Evolutionary conservation across 2,888 invertebrate genomes (phyloP).

Genomic region (Nasonia oneida): DNA sequence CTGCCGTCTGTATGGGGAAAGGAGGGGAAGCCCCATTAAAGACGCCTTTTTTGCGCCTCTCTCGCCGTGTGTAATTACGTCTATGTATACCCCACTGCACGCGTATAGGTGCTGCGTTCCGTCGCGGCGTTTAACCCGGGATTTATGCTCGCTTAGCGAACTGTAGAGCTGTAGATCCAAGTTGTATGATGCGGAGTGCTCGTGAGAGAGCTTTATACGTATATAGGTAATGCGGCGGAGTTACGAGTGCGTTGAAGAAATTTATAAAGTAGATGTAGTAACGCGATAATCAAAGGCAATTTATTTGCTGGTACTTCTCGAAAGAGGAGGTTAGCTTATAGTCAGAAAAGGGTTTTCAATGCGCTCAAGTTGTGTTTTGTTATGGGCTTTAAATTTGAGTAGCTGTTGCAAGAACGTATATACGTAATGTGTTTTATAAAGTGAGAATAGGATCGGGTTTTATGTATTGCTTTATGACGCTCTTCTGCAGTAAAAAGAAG

Average conservation of each 20-base stretch:
- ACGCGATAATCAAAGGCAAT: not conserved
- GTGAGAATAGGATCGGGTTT: not conserved
- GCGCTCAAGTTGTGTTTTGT: not conserved
- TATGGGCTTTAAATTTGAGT: not conserved
- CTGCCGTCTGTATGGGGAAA: not conserved
- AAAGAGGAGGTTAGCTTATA: not conserved
- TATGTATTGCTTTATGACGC: not conserved
- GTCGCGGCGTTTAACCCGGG: constrained; percentile 4
- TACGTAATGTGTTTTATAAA: not conserved
- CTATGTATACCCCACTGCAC: not conserved
- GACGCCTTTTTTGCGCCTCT: constrained; percentile 20
- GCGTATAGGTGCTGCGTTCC: constrained; percentile 1
- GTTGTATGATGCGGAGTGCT: not conserved
- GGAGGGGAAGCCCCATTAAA: not conserved
- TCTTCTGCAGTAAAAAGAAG: not conserved
- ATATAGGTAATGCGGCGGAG: not conserved
- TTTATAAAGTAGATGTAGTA: not conserved
- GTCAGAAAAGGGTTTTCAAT: not conserved
- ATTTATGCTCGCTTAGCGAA: constrained; percentile 8
- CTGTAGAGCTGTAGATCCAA: not conserved
- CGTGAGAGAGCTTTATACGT: not conserved
- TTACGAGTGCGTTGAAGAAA: not conserved
- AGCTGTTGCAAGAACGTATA: not conserved
- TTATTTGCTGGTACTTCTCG: not conserved
- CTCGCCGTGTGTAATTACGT: not conserved